phyloP scores from a whole-genome alignment of 2,888 invertebrate genomes.

The Aphelenchoides bicaudatus region DNA sequence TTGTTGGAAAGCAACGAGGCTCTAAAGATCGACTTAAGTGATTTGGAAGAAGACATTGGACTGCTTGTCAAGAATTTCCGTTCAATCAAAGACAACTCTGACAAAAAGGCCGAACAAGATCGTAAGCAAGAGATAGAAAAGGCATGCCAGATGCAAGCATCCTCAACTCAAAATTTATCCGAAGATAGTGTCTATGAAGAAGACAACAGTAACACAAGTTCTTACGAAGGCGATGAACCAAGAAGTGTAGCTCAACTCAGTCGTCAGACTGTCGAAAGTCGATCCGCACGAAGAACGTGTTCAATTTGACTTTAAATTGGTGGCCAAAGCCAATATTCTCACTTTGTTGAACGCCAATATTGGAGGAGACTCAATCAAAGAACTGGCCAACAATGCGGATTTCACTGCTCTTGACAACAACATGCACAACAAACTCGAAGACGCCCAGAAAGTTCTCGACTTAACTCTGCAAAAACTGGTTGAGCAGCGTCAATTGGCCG shows the following conservation, averaged over 20 bases:
- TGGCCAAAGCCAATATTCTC: too few relatives aligned
- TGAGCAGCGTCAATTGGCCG: not conserved
- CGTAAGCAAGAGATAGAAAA: conserved; percentile 4
- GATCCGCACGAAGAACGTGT: too few relatives aligned
- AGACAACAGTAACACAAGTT: too few relatives aligned
- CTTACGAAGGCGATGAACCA: too few relatives aligned
- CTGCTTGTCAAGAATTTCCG: not conserved
- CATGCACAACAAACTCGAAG: not conserved
- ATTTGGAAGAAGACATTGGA: not conserved
- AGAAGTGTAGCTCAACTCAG: too few relatives aligned
- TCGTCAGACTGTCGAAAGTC: too few relatives aligned
- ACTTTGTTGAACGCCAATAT: too few relatives aligned
- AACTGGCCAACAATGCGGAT: not conserved
- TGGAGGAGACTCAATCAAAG: conserved; percentile 5
- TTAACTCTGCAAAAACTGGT: not conserved
- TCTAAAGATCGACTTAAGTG: not conserved
- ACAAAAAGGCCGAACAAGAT: conserved; percentile 5
- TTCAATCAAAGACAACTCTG: not conserved
- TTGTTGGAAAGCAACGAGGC: not conserved
- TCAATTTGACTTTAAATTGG: too few relatives aligned
- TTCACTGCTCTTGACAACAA: not conserved
- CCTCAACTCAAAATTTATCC: too few relatives aligned
- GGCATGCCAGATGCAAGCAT: not conserved
- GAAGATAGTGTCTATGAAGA: too few relatives aligned
- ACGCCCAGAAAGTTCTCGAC: not conserved